These are phyloP conservation scores for Plodia interpunctella DNA, from an alignment of 1,140 invertebrate species.

Conservation along the genomic window DNA sequence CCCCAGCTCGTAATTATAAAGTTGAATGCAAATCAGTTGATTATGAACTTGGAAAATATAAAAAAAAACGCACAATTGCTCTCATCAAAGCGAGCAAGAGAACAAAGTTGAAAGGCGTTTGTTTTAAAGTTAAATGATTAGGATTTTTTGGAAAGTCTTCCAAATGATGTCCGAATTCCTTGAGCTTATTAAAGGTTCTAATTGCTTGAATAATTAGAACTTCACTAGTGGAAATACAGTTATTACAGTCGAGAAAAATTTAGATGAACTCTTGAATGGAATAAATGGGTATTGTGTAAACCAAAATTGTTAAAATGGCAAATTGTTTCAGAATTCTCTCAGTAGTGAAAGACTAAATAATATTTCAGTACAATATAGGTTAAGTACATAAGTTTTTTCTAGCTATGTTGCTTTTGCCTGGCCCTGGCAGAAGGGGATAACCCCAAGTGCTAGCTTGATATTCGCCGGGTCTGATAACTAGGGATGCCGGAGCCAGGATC, in stretches of 20 bases:
- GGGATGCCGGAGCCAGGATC: too few relatives aligned
- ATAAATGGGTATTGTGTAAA: too few relatives aligned
- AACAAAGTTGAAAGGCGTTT: conserved; percentile 45
- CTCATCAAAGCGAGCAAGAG: conserved; percentile 40
- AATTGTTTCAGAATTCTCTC: too few relatives aligned
- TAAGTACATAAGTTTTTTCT: too few relatives aligned
- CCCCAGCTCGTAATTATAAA: conserved; percentile 40
- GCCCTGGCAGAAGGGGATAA: too few relatives aligned
- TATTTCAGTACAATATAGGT: too few relatives aligned
- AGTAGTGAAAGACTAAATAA: too few relatives aligned
- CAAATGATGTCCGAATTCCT: not conserved
- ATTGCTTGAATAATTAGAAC: conserved; percentile 58
- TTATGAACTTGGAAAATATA: not conserved
- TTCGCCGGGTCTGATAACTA: too few relatives aligned
- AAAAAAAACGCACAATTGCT: conserved; percentile 39
- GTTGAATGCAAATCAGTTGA: conserved; percentile 55
- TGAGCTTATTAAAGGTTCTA: conserved; percentile 16
- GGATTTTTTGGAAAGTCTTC: conserved; percentile 37
- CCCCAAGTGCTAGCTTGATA: too few relatives aligned
- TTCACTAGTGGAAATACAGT: conserved; percentile 34
- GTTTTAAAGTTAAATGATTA: conserved; percentile 54
- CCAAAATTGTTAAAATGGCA: too few relatives aligned
- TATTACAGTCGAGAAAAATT: not conserved
- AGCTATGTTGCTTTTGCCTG: too few relatives aligned
- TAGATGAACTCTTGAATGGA: not conserved